phyloP scores from a whole-genome alignment of 2,113 vertebrate species.

The Oenanthe oenanthe region DNA sequence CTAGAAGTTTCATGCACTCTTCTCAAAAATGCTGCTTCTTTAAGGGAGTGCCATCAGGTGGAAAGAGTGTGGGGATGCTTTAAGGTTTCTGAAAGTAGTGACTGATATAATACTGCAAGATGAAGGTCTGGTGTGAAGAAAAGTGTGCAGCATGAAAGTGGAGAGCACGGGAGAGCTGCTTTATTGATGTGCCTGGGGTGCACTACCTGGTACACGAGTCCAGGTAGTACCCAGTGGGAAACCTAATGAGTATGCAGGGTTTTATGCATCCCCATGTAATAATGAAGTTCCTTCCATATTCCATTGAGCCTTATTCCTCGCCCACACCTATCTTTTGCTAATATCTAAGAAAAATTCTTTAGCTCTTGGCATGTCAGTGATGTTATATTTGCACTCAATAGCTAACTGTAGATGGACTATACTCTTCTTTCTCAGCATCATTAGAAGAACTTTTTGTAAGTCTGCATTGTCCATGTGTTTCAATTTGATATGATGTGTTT shows the following conservation, averaged over 20 bases:
- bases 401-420: neutral
- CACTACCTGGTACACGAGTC: neutral
- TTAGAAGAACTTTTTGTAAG: neutral
- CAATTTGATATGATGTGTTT: neutral
- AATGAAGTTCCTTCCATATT: neutral
- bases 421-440: neutral
- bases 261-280: fast-evolving
- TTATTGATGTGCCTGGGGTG: fast-evolving
- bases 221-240: neutral
- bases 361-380: neutral
- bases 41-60: neutral
- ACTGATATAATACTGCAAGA: neutral
- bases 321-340: neutral
- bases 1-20: neutral
- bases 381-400: neutral
- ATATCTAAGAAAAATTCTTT: neutral
- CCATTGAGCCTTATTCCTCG: fast-evolving
- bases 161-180: neutral
- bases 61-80: neutral
- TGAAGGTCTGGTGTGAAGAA: neutral
- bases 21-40: neutral
- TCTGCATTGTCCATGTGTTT: neutral
- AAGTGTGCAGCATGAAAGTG: neutral
- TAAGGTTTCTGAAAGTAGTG: neutral
- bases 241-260: neutral